Base-by-base conservation (phyloP, 2,888 invertebrate genomes). In the Mesorhabditis belari region DNA sequence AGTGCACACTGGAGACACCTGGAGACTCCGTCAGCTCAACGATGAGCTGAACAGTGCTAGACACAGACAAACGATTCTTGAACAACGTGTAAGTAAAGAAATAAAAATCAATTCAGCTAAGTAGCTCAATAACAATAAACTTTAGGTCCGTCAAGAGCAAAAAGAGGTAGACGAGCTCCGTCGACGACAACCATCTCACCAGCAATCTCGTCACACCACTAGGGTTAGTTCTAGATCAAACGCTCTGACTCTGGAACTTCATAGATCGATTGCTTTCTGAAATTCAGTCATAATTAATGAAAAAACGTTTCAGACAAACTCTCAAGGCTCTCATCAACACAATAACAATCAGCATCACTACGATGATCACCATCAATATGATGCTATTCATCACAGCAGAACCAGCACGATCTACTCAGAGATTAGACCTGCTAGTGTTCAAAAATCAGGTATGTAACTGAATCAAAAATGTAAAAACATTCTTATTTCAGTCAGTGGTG, bases 1-100 rank as follows among this genome's bases (percentile, higher is more conserved):
- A 3, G 57, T 65, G 55, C 66, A 65, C 28, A 67, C 70, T 23
- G 70, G 67, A 17, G 66, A 61, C 26, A 70, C 67, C 19, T 61
- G 62, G 19, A 66, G 63, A 35, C 57, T 68, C 53, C 60, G 59
- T 50, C 63, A 62, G 24, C 60, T 70, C 29, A 66, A 70, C 44
- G n/a, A n/a, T n/a, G 44, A 35, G 44, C 12, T 35, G 12, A 17
- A 17, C 12, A n/a, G n/a, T 17, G 44, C 44, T n/a, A 35, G n/a
- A n/a, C 44, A n/a, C 12, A n/a, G 12, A 9, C 12, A 35, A n/a
- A n/a, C 44, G 1, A 9, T 35, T 9, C 44, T 35, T n/a, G 44
- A 35, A n/a, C 12, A 35, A n/a, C 44, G 44, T 9, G 44, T 35
- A 35, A n/a, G 44, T 35, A n/a, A 9, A n/a, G 44, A 35, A 35